These are phyloP conservation scores for Philhelius pedissequus DNA, from an alignment of 2,888 invertebrate genomes.

Conservation along the genomic window DNA sequence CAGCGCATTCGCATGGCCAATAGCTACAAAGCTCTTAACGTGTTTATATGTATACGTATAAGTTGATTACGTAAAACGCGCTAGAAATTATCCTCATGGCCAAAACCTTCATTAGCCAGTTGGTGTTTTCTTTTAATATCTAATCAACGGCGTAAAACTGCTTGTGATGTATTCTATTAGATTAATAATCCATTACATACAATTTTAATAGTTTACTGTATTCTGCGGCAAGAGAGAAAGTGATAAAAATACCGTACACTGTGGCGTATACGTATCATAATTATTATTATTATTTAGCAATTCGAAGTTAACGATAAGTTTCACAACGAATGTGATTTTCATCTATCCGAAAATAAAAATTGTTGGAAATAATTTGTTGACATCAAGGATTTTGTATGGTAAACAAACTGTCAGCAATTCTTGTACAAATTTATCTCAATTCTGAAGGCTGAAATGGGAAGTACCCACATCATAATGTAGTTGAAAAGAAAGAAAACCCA, in stretches of 20 bases:
- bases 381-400: too few species aligned
- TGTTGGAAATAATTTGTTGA: too few species aligned
- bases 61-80: background rate
- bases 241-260: background rate
- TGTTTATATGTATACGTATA: background rate
- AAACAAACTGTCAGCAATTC: too few species aligned
- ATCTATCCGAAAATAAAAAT: too few species aligned
- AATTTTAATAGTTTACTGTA: background rate
- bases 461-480: too few species aligned
- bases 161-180: background rate
- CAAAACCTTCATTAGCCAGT: slow-evolving; percentile 45
- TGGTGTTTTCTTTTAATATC: slow-evolving; percentile 35
- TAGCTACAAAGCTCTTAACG: background rate
- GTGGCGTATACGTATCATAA: background rate
- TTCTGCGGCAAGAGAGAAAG: background rate
- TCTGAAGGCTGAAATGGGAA: too few species aligned
- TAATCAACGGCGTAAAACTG: slow-evolving; percentile 13
- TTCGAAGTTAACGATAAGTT: background rate
- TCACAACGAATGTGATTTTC: too few species aligned
- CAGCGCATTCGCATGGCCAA: slow-evolving; percentile 42
- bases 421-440: too few species aligned
- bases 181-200: background rate
- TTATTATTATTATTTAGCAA: background rate
- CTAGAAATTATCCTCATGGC: slow-evolving; percentile 18
- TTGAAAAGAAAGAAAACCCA: too few species aligned